Conservation (phyloP, 2,888 invertebrate genomes). For the Plebejus anna region DNA sequence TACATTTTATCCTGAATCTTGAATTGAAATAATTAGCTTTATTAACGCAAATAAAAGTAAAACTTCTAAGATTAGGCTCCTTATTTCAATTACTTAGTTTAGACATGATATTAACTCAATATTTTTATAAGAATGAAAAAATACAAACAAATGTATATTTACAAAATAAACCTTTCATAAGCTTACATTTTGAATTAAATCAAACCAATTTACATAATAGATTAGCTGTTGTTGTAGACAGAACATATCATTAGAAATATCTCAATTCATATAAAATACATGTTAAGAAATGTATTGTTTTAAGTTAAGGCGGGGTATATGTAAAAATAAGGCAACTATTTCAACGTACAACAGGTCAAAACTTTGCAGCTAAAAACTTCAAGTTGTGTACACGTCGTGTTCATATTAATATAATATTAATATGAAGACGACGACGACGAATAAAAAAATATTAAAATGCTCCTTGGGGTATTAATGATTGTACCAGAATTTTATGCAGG, state of each 20-base stretch:
- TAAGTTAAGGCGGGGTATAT: background rate
- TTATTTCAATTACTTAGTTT: slow-evolving; percentile 10
- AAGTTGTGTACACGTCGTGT: too few relatives aligned
- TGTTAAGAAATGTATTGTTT: background rate
- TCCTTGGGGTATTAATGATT: background rate
- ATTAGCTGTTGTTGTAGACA: background rate
- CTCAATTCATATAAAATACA: background rate
- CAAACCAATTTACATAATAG: background rate
- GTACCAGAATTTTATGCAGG: background rate
- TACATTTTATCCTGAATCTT: background rate
- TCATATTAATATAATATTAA: too few relatives aligned
- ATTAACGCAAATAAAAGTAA: slow-evolving; percentile 1
- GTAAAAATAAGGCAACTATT: too few relatives aligned
- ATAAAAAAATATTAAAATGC: background rate
- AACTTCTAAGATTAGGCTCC: background rate
- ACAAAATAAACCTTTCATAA: background rate
- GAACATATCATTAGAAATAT: background rate
- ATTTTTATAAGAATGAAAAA: background rate
- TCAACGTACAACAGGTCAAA: too few relatives aligned
- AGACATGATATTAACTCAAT: background rate
- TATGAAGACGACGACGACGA: too few relatives aligned
- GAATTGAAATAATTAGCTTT: background rate
- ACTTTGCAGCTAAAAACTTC: too few relatives aligned
- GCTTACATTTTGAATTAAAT: background rate
- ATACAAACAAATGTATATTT: background rate